Base-by-base conservation (phyloP, 2,797 vertebrate genomes). In the Macrochelys suwanniensis region DNA sequence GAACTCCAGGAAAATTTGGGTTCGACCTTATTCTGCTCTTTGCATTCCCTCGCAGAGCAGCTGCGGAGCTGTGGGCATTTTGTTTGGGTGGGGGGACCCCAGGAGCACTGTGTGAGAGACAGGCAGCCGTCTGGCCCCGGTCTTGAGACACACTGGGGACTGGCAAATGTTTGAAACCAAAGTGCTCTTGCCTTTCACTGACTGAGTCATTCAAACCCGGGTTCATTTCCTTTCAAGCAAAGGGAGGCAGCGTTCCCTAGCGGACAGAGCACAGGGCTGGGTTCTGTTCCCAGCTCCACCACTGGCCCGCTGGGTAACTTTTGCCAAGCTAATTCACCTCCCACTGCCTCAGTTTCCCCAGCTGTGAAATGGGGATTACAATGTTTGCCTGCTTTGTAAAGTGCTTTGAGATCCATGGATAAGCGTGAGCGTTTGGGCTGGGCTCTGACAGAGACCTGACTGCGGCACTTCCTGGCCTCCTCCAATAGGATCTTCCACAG, bases 1-100 rank as follows among this genome's bases (percentile, higher is more conserved):
- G 98, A 99, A 98, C 98, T 98, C 96, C 85, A 97, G 97, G 98
- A 97, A 97, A 96, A 96, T 97, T 97, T 98, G 98, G 97, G 97
- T 94, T 96, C 97, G 97, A 98, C 97, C 98, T 98, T 97, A 95
- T 97, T 97, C 96, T 78, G 93, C 88, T 91, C 88, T 89, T 59
- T 47, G 51, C 50, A 74, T 3, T 12, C 50, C 45, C 1, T 1
- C 85, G 76, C 80, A 19, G 25, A 57, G 93, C 65, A 16, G 13
- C 17, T 26, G 17, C 12, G 12, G 82, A n/a, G 61, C 59, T 25
- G 82, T 5, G 31, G 26, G 26, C 15, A 33, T 33, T 61, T 61
- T 31, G 57, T 59, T 59, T 61, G 59, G 68, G 37, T 42, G 19
- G 5, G 37, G 10, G 37, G 68, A 23, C n/a, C 21, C 19, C 37